These are phyloP conservation scores for Lepidostoma basale DNA, from an alignment of 1,140 invertebrate genomes.

Conservation along the genomic window DNA sequence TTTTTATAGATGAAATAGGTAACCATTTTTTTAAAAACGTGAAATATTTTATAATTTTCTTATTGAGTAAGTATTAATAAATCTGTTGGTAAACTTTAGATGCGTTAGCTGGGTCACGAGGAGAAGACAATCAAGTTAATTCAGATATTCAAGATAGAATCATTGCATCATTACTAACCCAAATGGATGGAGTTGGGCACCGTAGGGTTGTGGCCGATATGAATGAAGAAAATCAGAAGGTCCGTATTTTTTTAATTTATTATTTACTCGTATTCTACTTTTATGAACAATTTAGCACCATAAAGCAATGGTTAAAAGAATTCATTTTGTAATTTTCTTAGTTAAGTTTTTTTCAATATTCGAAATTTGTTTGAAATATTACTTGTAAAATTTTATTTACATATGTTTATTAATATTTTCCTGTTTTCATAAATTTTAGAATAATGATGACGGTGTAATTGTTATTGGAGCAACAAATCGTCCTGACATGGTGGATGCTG, in stretches of 20 bases:
- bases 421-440: constrained; percentile 23
- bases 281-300: neutral
- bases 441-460: constrained; percentile 57
- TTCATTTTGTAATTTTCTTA: too few relatives aligned
- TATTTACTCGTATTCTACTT: neutral
- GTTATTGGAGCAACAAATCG: constrained; percentile 80
- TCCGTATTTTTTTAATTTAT: neutral
- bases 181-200: constrained; percentile 72
- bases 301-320: too few relatives aligned
- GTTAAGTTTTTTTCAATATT: too few relatives aligned
- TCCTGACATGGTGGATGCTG: constrained; percentile 79
- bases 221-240: neutral
- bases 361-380: too few relatives aligned
- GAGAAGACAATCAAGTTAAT: constrained; percentile 48
- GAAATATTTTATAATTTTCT: neutral
- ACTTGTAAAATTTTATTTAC: neutral
- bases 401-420: neutral
- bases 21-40: constrained; percentile 17
- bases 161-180: constrained; percentile 69
- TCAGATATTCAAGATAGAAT: constrained; percentile 67
- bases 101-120: constrained; percentile 65
- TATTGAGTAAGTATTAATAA: neutral
- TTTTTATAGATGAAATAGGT: constrained; percentile 81
- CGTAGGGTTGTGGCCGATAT: constrained; percentile 28
- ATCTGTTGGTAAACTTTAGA: constrained; percentile 54